phyloP scores from a whole-genome alignment of 2,888 invertebrate species.

The Trachelus troglodyta region DNA sequence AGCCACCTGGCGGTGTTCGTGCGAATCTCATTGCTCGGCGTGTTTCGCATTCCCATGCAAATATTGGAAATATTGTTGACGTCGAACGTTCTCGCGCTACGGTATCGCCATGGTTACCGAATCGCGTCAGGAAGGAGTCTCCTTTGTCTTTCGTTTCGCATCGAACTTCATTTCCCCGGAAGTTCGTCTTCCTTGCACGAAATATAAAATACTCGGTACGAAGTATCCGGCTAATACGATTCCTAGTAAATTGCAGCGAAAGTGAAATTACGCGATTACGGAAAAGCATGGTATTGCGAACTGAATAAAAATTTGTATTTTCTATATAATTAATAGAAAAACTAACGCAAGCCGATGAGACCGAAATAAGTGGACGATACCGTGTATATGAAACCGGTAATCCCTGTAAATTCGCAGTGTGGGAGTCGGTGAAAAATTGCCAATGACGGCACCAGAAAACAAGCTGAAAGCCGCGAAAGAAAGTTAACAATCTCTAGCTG shows the following conservation, averaged over 20 bases:
- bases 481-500: conserved; percentile 12
- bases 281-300: background rate
- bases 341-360: background rate
- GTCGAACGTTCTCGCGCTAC: background rate
- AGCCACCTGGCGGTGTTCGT: background rate
- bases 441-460: background rate
- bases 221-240: background rate
- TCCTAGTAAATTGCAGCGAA: background rate
- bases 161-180: background rate
- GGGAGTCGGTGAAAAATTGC: background rate
- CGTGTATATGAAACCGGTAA: background rate
- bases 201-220: background rate
- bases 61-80: background rate
- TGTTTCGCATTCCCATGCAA: background rate
- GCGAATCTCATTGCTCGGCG: background rate
- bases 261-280: background rate
- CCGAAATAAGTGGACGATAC: too few relatives aligned
- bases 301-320: background rate
- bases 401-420: background rate
- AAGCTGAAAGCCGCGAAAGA: background rate
- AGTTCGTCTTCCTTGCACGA: background rate
- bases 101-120: background rate
- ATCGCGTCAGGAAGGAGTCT: background rate
- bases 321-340: background rate
- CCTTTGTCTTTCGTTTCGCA: background rate